Conservation (phyloP, 1,140 invertebrate genomes). For the Musca domestica region DNA sequence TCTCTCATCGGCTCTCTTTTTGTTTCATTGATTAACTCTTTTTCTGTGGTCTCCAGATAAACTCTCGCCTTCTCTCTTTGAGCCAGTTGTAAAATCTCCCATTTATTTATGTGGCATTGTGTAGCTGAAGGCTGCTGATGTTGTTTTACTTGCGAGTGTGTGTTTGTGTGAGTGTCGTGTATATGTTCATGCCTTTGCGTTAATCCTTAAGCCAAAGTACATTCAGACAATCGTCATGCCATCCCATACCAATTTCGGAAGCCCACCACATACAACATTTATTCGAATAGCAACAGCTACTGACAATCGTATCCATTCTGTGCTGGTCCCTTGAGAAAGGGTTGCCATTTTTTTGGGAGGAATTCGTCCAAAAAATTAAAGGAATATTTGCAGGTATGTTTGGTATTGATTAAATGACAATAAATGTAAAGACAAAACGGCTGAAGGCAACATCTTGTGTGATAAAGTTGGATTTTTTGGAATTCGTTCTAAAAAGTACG, state of each 20-base stretch:
- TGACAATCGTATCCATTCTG: slow-evolving; percentile 4
- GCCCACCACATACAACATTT: not conserved
- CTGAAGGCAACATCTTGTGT: no score
- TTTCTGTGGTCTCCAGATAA: not conserved
- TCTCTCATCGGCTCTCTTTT: not conserved
- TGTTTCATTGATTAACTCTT: not conserved
- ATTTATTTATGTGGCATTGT: not conserved
- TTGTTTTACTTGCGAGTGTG: slow-evolving; percentile 8
- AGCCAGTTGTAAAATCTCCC: not conserved
- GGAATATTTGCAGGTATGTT: no score
- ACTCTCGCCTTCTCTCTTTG: not conserved
- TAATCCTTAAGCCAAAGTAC: slow-evolving; percentile 54
- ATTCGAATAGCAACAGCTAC: not conserved
- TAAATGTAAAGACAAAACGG: no score
- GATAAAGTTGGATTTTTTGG: no score
- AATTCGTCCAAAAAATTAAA: no score
- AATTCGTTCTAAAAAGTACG: no score
- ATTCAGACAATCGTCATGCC: slow-evolving; percentile 14
- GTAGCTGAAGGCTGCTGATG: not conserved
- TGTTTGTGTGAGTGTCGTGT: slow-evolving; percentile 23
- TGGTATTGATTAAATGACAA: no score
- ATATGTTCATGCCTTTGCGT: slow-evolving; percentile 41
- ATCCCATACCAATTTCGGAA: no score
- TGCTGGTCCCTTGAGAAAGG: no score
- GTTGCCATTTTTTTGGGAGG: no score